Percentiles rank a stretch among this genome's conserved stretches.
These are phyloP conservation scores for Aleiodes leptofemur DNA, from an alignment of 2,888 invertebrate species.

Conservation along the genomic window DNA sequence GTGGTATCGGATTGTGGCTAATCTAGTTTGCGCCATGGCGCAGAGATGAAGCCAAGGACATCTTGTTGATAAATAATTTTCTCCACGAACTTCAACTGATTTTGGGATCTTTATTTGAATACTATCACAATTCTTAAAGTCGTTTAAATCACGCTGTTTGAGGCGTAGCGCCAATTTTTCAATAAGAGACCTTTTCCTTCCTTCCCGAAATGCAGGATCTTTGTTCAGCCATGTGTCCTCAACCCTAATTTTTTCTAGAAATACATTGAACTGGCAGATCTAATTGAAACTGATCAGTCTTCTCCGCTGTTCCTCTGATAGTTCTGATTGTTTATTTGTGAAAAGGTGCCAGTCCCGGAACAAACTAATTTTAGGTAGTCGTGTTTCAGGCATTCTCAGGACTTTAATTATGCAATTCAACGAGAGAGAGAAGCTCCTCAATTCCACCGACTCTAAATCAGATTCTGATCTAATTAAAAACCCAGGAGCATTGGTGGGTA, in stretches of 20 bases:
- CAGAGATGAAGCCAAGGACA: not conserved
- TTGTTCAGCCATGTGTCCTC: slow-evolving; percentile 4
- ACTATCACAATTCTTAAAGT: not conserved
- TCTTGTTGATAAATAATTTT: not conserved
- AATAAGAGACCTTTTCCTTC: not conserved
- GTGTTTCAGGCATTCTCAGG: too few relatives aligned
- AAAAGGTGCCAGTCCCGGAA: not conserved
- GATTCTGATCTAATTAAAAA: too few relatives aligned
- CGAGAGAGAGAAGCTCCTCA: too few relatives aligned
- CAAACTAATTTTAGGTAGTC: slow-evolving; percentile 35
- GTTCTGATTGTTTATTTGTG: not conserved
- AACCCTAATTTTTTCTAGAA: slow-evolving; percentile 9
- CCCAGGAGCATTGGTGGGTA: too few relatives aligned
- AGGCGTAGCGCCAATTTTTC: not conserved
- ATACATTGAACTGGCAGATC: slow-evolving; percentile 17
- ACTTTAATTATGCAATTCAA: too few relatives aligned
- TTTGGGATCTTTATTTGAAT: not conserved
- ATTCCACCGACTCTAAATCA: too few relatives aligned
- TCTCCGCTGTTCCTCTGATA: not conserved
- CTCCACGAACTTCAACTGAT: not conserved
- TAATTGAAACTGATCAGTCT: slow-evolving; percentile 19
- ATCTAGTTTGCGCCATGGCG: not conserved
- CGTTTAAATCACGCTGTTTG: not conserved
- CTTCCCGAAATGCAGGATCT: not conserved
- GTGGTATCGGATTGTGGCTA: not conserved